These are phyloP conservation scores for Acheta domesticus DNA, from an alignment of 2,888 invertebrate genomes.

Conservation along the genomic window DNA sequence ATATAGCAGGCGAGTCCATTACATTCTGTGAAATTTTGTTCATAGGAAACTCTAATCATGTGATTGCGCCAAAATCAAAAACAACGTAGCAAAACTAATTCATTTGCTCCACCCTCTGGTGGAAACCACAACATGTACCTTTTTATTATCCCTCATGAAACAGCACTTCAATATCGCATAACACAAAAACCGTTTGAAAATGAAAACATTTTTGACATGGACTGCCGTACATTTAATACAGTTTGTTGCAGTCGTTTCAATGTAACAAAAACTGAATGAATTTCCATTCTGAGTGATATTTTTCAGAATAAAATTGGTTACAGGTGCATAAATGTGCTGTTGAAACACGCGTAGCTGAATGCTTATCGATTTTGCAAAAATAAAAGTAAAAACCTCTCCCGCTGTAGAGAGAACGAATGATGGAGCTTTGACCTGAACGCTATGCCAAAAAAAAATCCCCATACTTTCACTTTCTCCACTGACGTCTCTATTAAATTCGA, in stretches of 20 bases:
- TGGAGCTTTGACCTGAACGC: too few species aligned
- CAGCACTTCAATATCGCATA: background rate
- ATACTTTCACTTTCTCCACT: too few species aligned
- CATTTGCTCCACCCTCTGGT: background rate
- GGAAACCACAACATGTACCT: background rate
- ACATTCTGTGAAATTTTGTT: too few species aligned
- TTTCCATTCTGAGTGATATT: conserved; percentile 6
- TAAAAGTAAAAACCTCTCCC: too few species aligned
- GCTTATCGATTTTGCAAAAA: background rate
- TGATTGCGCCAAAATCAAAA: too few species aligned
- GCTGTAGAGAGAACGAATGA: too few species aligned
- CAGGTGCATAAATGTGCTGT: background rate
- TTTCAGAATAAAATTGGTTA: background rate
- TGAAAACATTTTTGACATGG: conserved; percentile 6
- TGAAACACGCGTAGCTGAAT: background rate
- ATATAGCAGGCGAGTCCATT: too few species aligned
- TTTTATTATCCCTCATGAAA: conserved; percentile 18
- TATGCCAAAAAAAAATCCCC: too few species aligned
- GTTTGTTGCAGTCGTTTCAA: conserved; percentile 4
- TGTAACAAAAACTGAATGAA: conserved; percentile 6
- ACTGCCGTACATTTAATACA: background rate
- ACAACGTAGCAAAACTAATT: too few species aligned
- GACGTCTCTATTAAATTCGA: too few species aligned
- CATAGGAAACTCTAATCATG: too few species aligned
- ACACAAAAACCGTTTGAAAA: conserved; percentile 3